Base-by-base conservation (phyloP, 2,113 vertebrate species). In the Gadus chalcogrammus region DNA sequence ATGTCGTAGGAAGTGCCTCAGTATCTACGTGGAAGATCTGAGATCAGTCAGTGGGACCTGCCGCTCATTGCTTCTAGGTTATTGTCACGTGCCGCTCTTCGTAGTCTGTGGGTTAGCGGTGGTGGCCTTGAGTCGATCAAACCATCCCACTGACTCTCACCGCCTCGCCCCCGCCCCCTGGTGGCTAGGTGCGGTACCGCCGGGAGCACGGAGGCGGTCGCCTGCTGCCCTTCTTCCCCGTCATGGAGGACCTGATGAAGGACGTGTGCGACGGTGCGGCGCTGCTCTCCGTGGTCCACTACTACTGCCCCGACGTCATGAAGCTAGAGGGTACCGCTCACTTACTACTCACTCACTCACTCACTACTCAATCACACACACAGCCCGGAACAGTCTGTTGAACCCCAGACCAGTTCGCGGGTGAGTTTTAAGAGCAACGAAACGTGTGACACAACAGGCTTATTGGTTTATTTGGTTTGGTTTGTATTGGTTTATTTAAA, bases 241-340 rank as follows among this genome's bases (percentile, higher is more conserved):
- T 96, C 81, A 82, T 99, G 84, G 96, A 98, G 81, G 94, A 98
- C 61, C 74, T 99, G 85, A 94, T 98, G 95, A 93, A 95, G 79
- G 96, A 97, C 42, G 88, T 96, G 31, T 95, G 95, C 0, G 96
- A 97, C 15, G 95, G 96, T 15, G 93, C 94, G 13, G 95, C 96
- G 9, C 92, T 99, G 77, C 87, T 98, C 17, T 88, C 94, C 0
- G 91, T 96, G 59, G 93, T 99, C 74, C 96, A 99, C 88, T 99
- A 94, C 83, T 99, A 97, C 79, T 98, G 97, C 82, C 93, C 97
- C 0, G 95, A 97, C 75, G 91, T 94, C 73, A 95, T 99, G 95
- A 97, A 95, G 68, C 91, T 99, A 65, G 96, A 99, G 20, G 97
- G 97, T 98, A 94, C 6, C 31, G 4, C 4, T 35, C 4, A 7